A percentile compares a stretch with the other conserved stretches of the same genome.
These are phyloP conservation scores for Ricordea florida DNA, from an alignment of 92 coral and sea anemone genomes.

Conservation along the genomic window DNA sequence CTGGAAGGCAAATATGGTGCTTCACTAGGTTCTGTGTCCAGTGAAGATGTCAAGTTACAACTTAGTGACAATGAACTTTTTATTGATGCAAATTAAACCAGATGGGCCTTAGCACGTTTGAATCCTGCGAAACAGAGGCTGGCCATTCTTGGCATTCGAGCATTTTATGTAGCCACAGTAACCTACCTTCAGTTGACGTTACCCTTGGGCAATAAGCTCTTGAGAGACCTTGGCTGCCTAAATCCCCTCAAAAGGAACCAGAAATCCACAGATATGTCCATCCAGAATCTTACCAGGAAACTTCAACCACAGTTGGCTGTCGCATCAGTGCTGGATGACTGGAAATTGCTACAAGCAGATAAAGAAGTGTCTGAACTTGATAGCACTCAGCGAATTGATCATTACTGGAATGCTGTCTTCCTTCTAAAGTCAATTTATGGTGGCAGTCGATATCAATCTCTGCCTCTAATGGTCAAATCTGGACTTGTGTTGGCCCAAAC, in stretches of 20 bases:
- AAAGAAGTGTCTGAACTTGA: slow-evolving; percentile 23
- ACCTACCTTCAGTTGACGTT: slow-evolving; percentile 32
- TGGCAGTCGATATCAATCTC: not conserved
- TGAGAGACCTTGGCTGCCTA: slow-evolving; percentile 46
- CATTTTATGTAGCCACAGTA: slow-evolving; percentile 17
- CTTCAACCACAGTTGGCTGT: slow-evolving; percentile 20
- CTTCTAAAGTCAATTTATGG: not conserved
- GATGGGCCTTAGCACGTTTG: slow-evolving; percentile 47
- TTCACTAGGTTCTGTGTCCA: slow-evolving; percentile 27
- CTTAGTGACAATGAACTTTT: slow-evolving; percentile 41
- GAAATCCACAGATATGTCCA: slow-evolving; percentile 4
- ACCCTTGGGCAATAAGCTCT: slow-evolving; percentile 25
- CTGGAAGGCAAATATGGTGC: slow-evolving; percentile 26
- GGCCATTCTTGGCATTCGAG: slow-evolving; percentile 47
- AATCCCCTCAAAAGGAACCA: slow-evolving; percentile 35
- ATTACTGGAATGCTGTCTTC: slow-evolving; percentile 7
- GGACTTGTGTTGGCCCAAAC: slow-evolving; percentile 20
- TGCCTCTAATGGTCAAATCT: not conserved
- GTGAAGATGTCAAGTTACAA: slow-evolving; percentile 36
- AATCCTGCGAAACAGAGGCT: slow-evolving; percentile 53
- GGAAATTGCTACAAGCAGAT: slow-evolving; percentile 16
- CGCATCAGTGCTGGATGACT: slow-evolving; percentile 17
- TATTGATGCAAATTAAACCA: slow-evolving; percentile 50
- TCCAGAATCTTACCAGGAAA: slow-evolving; percentile 17
- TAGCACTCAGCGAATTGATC: slow-evolving; percentile 14